Evolutionary conservation across 1,140 invertebrate species (phyloP), one percentile per base, ranked within the genome.

Genomic region (Cataglyphis hispanica): DNA sequence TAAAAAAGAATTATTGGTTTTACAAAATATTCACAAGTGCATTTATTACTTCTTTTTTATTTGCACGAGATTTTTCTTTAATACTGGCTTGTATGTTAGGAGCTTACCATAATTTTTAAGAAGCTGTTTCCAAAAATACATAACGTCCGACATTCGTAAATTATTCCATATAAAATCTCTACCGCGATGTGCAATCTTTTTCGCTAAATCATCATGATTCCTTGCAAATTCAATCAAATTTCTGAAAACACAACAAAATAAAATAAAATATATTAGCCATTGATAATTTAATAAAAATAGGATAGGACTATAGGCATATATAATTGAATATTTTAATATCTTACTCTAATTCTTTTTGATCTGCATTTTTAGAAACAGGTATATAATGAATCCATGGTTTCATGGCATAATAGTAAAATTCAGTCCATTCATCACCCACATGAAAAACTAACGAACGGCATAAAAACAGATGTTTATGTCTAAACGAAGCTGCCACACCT

Each of bases 341-440:
- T 92, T 92, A 95, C 96, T 96, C 95, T 5, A 98, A 95, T 85
- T 98, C 96, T 77, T 96, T 92, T 93, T 97, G 95, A 34, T 94
- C 96, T 40, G 97, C 96, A 91, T 97, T 96, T 70, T 96, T 96
- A n/a, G 96, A 95, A 1, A 99, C 96, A 7, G 99, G 99, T 89
- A 99, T 96, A 93, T 99, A 99, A 95, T 99, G 99, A 64, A 99
- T 96, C 99, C 99, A 99, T 3, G 99, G 98, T 93, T 98, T 98
- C 89, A 99, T 95, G 46, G 97, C 96, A 31, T 97, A 96, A 93
- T 99, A 99, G 94, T 99, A 99, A 95, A 99, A 99, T 95, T 99
- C 99, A 34, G 97, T 95, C 99, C 99, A 99, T 87, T 99, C 98
- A 90, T 98, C 96, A 0, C 98, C 98, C 22, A 99, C 98, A 95